Evolutionary conservation across 2,888 invertebrate genomes (phyloP).

Genomic region (Lasius fuliginosus): DNA sequence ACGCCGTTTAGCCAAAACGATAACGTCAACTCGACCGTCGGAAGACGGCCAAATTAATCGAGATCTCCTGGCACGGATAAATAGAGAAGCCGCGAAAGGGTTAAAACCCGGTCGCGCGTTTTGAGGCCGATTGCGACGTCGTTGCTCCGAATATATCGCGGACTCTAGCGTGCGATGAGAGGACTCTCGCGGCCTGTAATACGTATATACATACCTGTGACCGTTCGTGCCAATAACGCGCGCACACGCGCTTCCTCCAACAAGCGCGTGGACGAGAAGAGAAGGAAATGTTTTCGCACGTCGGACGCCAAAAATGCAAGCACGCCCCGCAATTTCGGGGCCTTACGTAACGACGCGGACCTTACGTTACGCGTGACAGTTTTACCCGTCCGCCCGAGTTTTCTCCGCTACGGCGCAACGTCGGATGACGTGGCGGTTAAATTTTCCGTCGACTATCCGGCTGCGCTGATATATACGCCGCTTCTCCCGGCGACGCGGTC

Average conservation of each 20-base stretch:
- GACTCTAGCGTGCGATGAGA: neutral
- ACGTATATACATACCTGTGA: too few relatives aligned
- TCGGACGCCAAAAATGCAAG: slow-evolving; percentile 73
- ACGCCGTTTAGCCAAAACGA: neutral
- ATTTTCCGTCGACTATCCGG: slow-evolving; percentile 68
- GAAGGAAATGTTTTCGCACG: slow-evolving; percentile 65
- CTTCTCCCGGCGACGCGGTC: slow-evolving; percentile 12
- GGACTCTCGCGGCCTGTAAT: neutral
- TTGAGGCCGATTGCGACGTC: neutral
- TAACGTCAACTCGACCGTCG: neutral
- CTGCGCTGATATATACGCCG: slow-evolving; percentile 58
- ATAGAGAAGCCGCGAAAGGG: neutral
- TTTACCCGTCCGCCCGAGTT: slow-evolving; percentile 62
- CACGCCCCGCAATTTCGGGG: slow-evolving; percentile 61
- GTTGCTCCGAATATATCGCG: slow-evolving; percentile 4
- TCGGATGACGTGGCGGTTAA: slow-evolving; percentile 74
- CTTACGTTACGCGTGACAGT: slow-evolving; percentile 50
- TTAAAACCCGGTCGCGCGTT: neutral
- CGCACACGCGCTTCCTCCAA: neutral
- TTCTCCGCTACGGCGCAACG: slow-evolving; percentile 63
- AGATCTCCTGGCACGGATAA: neutral
- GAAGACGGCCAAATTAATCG: neutral
- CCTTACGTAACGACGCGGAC: slow-evolving; percentile 70
- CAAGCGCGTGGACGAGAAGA: neutral
- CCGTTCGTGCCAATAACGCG: slow-evolving; percentile 41